Evolutionary conservation across 2,888 invertebrate species (phyloP), one percentile per base, ranked within the genome.

Genomic region (Creontiades dilutus): DNA sequence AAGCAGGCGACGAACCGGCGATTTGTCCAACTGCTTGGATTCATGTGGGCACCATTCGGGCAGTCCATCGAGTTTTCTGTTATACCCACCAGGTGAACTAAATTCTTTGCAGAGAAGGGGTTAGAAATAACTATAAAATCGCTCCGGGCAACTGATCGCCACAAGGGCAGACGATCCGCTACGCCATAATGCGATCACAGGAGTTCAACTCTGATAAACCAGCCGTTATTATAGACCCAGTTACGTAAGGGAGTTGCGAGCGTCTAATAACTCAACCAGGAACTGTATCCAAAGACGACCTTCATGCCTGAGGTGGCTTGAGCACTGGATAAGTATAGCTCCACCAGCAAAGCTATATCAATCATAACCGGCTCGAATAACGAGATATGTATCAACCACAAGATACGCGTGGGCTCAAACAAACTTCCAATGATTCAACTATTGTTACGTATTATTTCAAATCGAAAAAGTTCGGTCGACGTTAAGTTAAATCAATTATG

Each of bases 241-340:
- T 78, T 78, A 78, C 78, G 78, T 78, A 78, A 78, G 16, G 46
- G 78, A 78, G 47, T 76, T 76, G 76, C 47, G 78, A 37, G 78
- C 16, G 47, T 37, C 78, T 68, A 23, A 82, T 82, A 82, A 82
- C 52, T 82, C 82, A 82, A 82, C 52, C 82, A 82, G 82, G 82
- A 82, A 82, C 82, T 28, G 52, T 82, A 82, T 55, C 78, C 46
- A 46, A 37, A 47, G 48, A 12, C 82, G 55, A 52, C 82, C 82
- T 82, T 82, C 82, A 82, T 48, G 82, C 82, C 82, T 82, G 23
- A 82, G 82, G 82, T 82, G 82, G 52, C 27, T 82, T 37, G 23
- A 23, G 11, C 23, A 23, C 19, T 23, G 57, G 11, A 4, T 68
- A 68, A 68, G 68, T 23, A 68, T 68, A 68, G 68, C 68, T 68